Conservation (phyloP, 2,113 vertebrate genomes). For the Arvicanthis niloticus region DNA sequence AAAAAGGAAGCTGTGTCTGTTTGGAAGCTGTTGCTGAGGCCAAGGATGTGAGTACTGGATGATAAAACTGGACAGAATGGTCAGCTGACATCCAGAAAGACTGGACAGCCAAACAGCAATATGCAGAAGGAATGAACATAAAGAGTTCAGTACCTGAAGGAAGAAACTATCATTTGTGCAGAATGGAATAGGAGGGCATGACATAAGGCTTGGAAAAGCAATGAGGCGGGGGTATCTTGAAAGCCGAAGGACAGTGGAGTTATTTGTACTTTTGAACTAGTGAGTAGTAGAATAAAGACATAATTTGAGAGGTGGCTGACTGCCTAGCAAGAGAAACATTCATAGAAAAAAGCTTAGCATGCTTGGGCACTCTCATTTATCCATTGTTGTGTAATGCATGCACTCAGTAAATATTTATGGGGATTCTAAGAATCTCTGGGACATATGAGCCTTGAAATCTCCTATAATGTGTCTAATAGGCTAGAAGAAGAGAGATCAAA, state of each 20-base stretch:
- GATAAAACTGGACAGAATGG: not conserved
- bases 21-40: not conserved
- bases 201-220: conserved; percentile 5
- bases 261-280: not conserved
- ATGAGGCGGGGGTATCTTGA: not conserved
- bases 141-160: not conserved
- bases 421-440: not conserved
- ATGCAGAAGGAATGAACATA: not conserved
- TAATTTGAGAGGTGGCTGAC: not conserved
- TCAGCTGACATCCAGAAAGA: not conserved
- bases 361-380: not conserved
- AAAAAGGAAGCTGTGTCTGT: not conserved
- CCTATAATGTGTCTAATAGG: not conserved
- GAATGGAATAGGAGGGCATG: not conserved
- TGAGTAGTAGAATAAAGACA: not conserved
- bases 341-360: not conserved
- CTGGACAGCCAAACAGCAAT: not conserved
- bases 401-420: not conserved
- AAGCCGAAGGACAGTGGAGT: not conserved
- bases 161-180: not conserved
- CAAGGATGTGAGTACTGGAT: not conserved
- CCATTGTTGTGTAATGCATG: not conserved
- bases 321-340: not conserved
- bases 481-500: conserved; percentile 18
- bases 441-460: not conserved